These are phyloP conservation scores for Hemaris fuciformis DNA, from an alignment of 2,888 invertebrate genomes.

Conservation along the genomic window DNA sequence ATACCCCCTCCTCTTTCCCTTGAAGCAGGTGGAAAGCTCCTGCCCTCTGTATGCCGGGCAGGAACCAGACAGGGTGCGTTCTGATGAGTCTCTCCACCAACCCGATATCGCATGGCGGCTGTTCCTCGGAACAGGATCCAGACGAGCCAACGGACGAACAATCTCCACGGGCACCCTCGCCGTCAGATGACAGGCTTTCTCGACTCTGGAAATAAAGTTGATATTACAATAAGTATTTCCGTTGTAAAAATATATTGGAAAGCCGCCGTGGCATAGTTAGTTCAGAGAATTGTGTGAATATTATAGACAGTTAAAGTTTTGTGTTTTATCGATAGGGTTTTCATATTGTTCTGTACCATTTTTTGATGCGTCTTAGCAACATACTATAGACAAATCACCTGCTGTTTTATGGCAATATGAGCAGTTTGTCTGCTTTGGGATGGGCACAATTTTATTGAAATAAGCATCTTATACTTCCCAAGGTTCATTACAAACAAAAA, in stretches of 20 bases:
- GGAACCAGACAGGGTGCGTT: constrained; percentile 97
- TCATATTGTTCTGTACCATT: not conserved
- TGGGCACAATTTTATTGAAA: too few species aligned
- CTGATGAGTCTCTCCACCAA: constrained; percentile 93
- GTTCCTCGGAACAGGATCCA: constrained; percentile 83
- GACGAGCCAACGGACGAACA: constrained; percentile 80
- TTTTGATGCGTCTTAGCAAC: too few species aligned
- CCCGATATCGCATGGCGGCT: constrained; percentile 91
- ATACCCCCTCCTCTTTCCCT: constrained; percentile 95
- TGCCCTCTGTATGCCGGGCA: constrained; percentile 95
- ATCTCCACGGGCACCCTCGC: constrained; percentile 81
- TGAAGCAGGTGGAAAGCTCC: constrained; percentile 97
- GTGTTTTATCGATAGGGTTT: not conserved
- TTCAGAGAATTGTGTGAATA: too few species aligned
- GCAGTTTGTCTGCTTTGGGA: too few species aligned
- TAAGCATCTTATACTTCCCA: too few species aligned
- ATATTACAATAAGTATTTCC: too few species aligned
- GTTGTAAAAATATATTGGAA: too few species aligned
- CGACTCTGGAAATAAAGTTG: constrained; percentile 77
- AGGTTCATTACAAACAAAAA: too few species aligned
- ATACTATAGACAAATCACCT: too few species aligned
- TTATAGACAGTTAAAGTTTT: not conserved
- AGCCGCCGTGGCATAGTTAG: too few species aligned
- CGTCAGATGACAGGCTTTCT: constrained; percentile 85
- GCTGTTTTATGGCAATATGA: too few species aligned